These are phyloP conservation scores for Eupithecia exiguata DNA, from an alignment of 2,888 invertebrate species.

Conservation along the genomic window DNA sequence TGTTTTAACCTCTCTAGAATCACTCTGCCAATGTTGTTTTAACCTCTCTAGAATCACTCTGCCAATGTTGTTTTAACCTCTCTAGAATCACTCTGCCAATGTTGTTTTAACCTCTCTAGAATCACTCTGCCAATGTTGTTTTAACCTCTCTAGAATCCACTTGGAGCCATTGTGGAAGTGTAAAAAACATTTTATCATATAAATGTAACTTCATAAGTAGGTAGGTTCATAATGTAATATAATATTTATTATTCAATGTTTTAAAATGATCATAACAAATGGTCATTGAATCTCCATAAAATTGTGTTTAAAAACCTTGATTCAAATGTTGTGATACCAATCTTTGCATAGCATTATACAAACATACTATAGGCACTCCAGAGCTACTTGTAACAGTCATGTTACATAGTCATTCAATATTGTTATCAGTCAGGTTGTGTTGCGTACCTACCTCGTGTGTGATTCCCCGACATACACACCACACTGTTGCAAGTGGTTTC, in stretches of 20 bases:
- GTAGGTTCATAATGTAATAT: too few species aligned
- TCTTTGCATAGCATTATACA: neutral
- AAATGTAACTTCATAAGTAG: too few species aligned
- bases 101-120: too few species aligned
- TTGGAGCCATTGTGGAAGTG: too few species aligned
- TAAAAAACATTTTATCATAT: too few species aligned
- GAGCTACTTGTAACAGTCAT: neutral
- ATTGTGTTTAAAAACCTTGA: neutral
- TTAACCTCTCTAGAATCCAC: too few species aligned
- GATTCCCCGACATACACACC: neutral
- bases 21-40: too few species aligned
- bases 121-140: too few species aligned
- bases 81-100: too few species aligned
- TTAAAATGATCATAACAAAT: neutral
- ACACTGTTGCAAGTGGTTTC: neutral
- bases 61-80: too few species aligned
- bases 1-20: too few species aligned
- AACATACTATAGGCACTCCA: neutral
- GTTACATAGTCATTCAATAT: neutral
- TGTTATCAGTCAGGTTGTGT: neutral
- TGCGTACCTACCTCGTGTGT: neutral
- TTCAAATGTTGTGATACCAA: constrained; percentile 2
- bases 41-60: too few species aligned
- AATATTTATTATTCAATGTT: neutral
- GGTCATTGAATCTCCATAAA: neutral